Base-by-base conservation (phyloP, 2,113 vertebrate species). In the Haemorhous mexicanus region DNA sequence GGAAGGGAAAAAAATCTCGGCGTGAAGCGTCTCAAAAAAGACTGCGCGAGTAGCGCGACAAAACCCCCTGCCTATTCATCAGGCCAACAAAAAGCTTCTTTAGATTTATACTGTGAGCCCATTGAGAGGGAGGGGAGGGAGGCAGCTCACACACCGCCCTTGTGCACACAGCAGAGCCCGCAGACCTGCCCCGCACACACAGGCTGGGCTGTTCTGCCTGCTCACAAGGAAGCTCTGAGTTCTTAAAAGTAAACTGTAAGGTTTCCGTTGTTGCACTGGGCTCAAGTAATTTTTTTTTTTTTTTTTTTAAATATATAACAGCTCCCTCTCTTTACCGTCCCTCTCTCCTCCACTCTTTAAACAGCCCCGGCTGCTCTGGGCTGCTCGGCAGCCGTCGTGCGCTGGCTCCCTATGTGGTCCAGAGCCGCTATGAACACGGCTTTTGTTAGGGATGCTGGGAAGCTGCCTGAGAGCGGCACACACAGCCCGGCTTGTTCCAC, bases 171-270 rank as follows among this genome's bases (percentile, higher is more conserved):
- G 24, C 96, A 90, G 95, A 96, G 95, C 95, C 76, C 68, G 24
- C 94, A 72, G 92, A 5, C 49, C 70, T 37, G 81, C 92, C 74
- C 93, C 61, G n/a, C 20, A 17, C 92, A 98, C 97, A 97, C 96
- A 96, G 96, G 53, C 94, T 0, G 75, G 46, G 92, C 97, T 98
- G 97, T 96, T 97, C 89, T 89, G n/a, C 84, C 94, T 35, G 27
- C 96, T 96, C 95, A 98, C 97, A 98, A 98, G 98, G 97, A 97
- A 98, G 93, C 97, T 97, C 97, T 98, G 97, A 98, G 95, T 94
- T 97, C 96, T 98, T 95, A 95, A 98, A 98, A 98, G 98, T 98
- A 98, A 98, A 98, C 97, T 95, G 77, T 96, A 96, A 89, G 53
- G 81, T 98, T 98, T 98, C 98, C 95, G 96, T 97, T 97, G 96